Evolutionary conservation across 1,140 invertebrate species (phyloP).

Genomic region (Lepidurus arcticus): DNA sequence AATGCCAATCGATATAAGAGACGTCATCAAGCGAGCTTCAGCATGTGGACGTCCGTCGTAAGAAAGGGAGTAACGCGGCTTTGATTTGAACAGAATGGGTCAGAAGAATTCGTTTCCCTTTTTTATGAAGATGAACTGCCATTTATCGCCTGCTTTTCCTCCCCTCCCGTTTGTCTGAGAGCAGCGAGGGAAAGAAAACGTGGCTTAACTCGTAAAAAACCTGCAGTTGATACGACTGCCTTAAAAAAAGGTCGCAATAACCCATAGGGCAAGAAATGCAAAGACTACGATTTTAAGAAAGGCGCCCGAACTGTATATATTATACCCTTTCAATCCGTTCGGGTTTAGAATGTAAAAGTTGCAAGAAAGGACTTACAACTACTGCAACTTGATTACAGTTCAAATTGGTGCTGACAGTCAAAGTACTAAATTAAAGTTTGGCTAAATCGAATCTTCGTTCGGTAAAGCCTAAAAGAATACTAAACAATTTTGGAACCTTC

Average conservation of each 20-base stretch:
- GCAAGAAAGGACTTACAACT: neutral
- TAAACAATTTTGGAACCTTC: too few relatives aligned
- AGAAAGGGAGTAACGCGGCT: constrained; percentile 5
- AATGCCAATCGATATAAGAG: constrained; percentile 9
- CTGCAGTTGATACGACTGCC: neutral
- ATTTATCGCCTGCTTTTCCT: constrained; percentile 12
- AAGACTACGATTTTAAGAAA: neutral
- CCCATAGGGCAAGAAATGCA: neutral
- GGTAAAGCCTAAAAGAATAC: too few relatives aligned
- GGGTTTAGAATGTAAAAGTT: neutral
- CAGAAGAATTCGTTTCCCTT: constrained; percentile 1
- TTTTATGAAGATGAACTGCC: constrained; percentile 22
- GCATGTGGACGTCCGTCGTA: neutral
- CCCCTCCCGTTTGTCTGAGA: neutral
- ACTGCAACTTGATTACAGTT: too few relatives aligned
- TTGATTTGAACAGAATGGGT: constrained; percentile 16
- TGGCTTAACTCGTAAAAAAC: neutral
- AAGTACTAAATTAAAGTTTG: too few relatives aligned
- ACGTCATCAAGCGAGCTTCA: neutral
- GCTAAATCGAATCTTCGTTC: too few relatives aligned
- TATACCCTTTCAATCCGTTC: neutral
- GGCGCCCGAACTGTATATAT: neutral
- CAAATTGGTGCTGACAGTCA: too few relatives aligned
- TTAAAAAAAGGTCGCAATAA: neutral
- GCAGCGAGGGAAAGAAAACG: neutral